A percentile compares a stretch with the other conserved stretches of the same genome.
phyloP scores from a whole-genome alignment of 2,888 invertebrate species.

The Eupithecia pulchellata region DNA sequence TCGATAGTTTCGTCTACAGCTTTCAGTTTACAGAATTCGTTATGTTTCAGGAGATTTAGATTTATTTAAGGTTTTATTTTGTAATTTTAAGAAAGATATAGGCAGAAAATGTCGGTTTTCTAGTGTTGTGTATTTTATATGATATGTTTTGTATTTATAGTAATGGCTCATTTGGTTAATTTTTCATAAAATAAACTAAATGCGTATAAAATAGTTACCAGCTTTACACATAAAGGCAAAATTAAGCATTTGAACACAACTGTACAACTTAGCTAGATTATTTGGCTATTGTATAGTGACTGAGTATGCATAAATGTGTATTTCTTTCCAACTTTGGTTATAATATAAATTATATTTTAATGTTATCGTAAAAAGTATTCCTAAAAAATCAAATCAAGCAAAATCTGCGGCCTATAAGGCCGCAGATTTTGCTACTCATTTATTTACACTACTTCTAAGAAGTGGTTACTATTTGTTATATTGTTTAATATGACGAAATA shows the following conservation, averaged over 20 bases:
- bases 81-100: not conserved
- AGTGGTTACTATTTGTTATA: no score
- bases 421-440: no score
- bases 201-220: not conserved
- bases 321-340: not conserved
- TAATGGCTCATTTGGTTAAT: not conserved
- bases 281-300: no score
- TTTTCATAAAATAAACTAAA: not conserved
- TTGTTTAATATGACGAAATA: no score
- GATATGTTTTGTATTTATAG: not conserved
- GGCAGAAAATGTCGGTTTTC: not conserved
- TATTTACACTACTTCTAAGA: no score
- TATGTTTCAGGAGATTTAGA: not conserved
- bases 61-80: not conserved
- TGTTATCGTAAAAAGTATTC: not conserved
- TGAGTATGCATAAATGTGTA: not conserved
- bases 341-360: not conserved
- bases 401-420: no score
- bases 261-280: not conserved
- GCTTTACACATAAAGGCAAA: not conserved
- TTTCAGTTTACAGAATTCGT: conserved; percentile 1
- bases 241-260: not conserved
- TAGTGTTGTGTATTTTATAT: not conserved
- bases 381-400: no score
- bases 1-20: conserved; percentile 45